A percentile compares a stretch with the other conserved stretches of the same genome.
These are phyloP conservation scores for Asteroscopus sphinx DNA, from an alignment of 2,888 invertebrate species.

Conservation along the genomic window DNA sequence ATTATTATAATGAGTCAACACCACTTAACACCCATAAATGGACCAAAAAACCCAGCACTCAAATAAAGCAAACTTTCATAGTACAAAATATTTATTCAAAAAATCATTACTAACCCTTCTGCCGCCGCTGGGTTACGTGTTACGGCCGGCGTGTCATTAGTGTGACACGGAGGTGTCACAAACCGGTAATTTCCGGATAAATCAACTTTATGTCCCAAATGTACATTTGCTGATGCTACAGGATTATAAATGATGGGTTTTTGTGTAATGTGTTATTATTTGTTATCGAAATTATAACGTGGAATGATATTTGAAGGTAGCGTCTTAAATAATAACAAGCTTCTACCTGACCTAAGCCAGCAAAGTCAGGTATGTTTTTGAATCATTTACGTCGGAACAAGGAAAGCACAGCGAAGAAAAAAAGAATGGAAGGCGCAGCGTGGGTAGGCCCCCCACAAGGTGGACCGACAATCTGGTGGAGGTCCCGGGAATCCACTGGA, in stretches of 20 bases:
- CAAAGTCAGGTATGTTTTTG: too few species aligned
- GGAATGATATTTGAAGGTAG: background rate
- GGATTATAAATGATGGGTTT: conserved; percentile 51
- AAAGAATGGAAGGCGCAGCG: too few species aligned
- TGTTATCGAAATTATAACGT: conserved; percentile 21
- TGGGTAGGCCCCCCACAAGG: too few species aligned
- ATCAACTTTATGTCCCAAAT: conserved; percentile 56
- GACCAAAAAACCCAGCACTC: background rate
- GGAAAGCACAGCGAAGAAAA: too few species aligned
- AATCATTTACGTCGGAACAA: too few species aligned
- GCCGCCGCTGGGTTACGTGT: conserved; percentile 34
- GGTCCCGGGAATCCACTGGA: too few species aligned
- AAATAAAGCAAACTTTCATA: conserved; percentile 17
- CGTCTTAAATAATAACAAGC: too few species aligned
- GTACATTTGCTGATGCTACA: conserved; percentile 40
- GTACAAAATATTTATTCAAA: conserved; percentile 34
- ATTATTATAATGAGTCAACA: too few species aligned
- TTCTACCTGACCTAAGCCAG: background rate
- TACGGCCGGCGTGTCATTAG: conserved; percentile 41
- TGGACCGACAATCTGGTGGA: too few species aligned
- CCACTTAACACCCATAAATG: background rate
- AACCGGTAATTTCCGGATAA: conserved; percentile 60
- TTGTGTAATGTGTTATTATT: conserved; percentile 27
- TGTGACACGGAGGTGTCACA: conserved; percentile 47
- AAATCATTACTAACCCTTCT: conserved; percentile 48